phyloP scores from a whole-genome alignment of 2,113 vertebrate species.

The Odontophorus gujanensis region DNA sequence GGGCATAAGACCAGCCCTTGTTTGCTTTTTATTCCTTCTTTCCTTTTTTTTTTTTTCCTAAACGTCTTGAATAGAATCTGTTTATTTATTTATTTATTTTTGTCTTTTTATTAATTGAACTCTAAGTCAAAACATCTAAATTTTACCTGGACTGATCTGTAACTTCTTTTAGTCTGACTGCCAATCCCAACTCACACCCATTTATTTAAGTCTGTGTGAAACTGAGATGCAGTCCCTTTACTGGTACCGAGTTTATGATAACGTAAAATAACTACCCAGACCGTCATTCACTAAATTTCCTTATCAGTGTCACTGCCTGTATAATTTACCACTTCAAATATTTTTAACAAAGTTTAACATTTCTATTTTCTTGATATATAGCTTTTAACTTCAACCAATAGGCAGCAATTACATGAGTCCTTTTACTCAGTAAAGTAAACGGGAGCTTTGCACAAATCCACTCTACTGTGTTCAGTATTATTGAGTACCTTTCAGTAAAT shows the following conservation, averaged over 20 bases:
- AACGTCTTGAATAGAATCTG: background rate
- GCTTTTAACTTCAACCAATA: background rate
- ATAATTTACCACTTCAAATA: background rate
- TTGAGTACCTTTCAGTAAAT: constrained; percentile 1
- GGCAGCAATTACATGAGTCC: background rate
- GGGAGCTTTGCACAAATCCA: background rate
- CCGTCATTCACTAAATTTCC: background rate
- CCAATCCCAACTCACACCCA: background rate
- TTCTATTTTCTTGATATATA: background rate
- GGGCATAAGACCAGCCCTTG: background rate
- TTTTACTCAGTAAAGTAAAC: background rate
- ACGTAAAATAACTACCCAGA: background rate
- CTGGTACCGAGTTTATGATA: background rate
- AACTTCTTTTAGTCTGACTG: background rate
- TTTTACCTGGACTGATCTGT: background rate
- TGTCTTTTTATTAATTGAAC: background rate
- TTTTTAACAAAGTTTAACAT: background rate
- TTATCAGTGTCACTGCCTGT: background rate
- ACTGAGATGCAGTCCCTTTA: background rate
- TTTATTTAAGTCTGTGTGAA: background rate
- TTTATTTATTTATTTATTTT: too few species aligned
- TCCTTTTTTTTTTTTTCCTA: background rate
- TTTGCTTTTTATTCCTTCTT: too few species aligned
- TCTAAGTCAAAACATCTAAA: background rate
- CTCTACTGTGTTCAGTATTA: background rate